Conservation (phyloP, 2,113 vertebrate genomes). For the Choloepus hoffmanni region DNA sequence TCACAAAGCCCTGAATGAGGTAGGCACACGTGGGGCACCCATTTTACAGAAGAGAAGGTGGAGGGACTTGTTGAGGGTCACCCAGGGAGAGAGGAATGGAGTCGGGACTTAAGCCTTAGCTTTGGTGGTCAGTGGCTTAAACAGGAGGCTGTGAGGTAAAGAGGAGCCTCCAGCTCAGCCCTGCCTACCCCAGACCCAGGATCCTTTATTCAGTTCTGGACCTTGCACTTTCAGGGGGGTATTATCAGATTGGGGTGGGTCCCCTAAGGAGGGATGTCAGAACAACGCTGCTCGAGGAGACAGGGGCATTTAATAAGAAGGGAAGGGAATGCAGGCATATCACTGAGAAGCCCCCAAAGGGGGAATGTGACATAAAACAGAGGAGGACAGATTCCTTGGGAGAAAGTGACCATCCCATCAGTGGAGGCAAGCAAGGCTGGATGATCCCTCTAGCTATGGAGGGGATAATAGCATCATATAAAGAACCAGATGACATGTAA, state of each 20-base stretch:
- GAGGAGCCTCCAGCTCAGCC: background rate
- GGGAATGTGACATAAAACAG: background rate
- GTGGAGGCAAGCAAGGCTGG: background rate
- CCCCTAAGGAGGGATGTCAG: background rate
- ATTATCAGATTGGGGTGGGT: background rate
- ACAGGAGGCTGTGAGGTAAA: background rate
- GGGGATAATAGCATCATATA: background rate
- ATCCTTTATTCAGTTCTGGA: background rate
- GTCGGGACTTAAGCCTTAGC: background rate
- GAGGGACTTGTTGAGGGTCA: background rate
- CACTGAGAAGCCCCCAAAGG: background rate
- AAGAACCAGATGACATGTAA: background rate
- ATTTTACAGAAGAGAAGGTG: background rate
- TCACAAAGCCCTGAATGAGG: background rate
- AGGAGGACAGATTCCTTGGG: background rate
- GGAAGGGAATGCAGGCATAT: accelerated
- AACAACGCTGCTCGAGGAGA: background rate
- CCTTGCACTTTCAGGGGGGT: background rate
- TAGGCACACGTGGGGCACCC: no score
- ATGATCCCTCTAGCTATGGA: background rate
- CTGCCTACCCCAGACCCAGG: background rate
- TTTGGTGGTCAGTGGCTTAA: background rate
- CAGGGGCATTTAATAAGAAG: background rate
- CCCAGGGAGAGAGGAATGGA: background rate
- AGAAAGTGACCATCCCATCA: background rate